A percentile compares a stretch with the other conserved stretches of the same genome.
Conservation (phyloP, 2,888 invertebrate species). For the Andrena camellia region DNA sequence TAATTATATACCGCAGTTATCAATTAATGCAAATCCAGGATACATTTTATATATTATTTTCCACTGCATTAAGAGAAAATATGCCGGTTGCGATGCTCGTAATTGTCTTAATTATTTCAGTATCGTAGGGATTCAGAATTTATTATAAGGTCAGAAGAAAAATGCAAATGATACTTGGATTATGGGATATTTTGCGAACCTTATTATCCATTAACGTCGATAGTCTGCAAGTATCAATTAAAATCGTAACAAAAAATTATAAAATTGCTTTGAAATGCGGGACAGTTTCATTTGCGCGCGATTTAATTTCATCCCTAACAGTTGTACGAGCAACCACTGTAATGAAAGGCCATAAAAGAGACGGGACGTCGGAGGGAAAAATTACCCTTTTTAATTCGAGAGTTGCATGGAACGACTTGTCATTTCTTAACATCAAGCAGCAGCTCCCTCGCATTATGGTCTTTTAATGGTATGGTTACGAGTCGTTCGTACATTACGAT, state of each 20-base stretch:
- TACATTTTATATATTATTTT: too few species aligned
- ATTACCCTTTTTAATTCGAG: constrained; percentile 14
- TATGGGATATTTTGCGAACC: too few species aligned
- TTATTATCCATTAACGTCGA: background rate
- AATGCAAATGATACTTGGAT: too few species aligned
- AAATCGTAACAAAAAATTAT: background rate
- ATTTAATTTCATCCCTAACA: background rate
- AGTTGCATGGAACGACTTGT: background rate
- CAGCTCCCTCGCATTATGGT: constrained; percentile 6
- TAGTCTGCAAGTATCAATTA: background rate
- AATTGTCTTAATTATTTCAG: too few species aligned
- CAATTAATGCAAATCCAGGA: too few species aligned
- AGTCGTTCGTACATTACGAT: constrained; percentile 52
- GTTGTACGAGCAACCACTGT: background rate
- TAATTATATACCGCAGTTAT: too few species aligned
- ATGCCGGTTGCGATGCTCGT: too few species aligned
- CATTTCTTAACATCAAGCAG: constrained; percentile 13
- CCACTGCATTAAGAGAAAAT: too few species aligned
- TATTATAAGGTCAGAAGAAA: too few species aligned
- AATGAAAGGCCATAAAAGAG: background rate
- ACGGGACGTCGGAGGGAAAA: background rate
- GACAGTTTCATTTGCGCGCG: background rate
- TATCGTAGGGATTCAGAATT: too few species aligned
- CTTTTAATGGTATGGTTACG: constrained; percentile 22
- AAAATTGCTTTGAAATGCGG: background rate